Evolutionary conservation across 2,113 vertebrate genomes (phyloP), one percentile per base, ranked within the genome.

Genomic region (Ophiodon elongatus): DNA sequence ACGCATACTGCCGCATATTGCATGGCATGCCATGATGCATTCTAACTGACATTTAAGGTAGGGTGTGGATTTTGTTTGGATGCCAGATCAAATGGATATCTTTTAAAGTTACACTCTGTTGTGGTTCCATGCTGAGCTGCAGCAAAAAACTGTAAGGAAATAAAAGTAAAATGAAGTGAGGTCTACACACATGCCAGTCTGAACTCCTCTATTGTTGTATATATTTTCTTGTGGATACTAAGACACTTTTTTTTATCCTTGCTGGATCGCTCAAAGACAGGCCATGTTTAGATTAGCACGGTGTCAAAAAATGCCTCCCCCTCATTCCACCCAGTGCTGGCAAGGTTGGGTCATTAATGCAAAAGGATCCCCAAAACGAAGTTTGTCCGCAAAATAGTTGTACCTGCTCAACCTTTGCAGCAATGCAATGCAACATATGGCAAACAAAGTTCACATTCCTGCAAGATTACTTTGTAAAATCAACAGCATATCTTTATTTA

Each of bases 1-100:
- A 69, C 54, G 60, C 23, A 79, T 52, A 17, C 56, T 57, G 47
- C 66, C 4, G 4, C 43, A 31, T n/a, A 15, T 74, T 60, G n/a
- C 41, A 41, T 23, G 27, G 9, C 25, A 56, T 13, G 43, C 15
- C 15, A 9, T 37, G 43, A 60, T 47, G 25, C 67, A 59, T 31
- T 62, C 6, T 45, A 33, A 27, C 10, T 50, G 23, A 31, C 39
- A 45, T 27, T 67, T 41, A 56, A 35, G 10, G 25, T 25, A 29
- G 39, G 15, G 29, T 65, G 25, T 73, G 35, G 37, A 31, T 29
- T 62, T 70, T 15, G 15, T 21, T 27, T 50, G 31, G 33, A 50
- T 29, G 19, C 19, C 13, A 41, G 39, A 52, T 50, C 27, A 25
- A 73, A n/a, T 37, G 3, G 6, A 23, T 59, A 35, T 43, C 1